These are phyloP conservation scores for Sapajus apella DNA, from an alignment of 2,113 vertebrate genomes.

Conservation along the genomic window DNA sequence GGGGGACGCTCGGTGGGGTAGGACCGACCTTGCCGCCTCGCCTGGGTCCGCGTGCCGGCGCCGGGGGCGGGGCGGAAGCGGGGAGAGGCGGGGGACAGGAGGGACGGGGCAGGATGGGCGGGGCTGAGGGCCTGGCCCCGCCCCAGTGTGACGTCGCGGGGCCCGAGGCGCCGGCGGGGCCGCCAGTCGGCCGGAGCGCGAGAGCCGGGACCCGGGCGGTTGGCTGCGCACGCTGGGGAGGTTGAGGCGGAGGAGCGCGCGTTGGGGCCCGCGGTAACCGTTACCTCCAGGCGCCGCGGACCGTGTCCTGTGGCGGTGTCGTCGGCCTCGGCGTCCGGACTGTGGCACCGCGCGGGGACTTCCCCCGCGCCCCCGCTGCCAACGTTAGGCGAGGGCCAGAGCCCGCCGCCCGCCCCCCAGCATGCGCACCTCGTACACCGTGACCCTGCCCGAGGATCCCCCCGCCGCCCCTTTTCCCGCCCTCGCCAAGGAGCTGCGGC, in stretches of 20 bases:
- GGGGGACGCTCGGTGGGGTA: rapidly evolving
- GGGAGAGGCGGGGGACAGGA: too few species aligned
- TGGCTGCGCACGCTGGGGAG: constrained; percentile 46
- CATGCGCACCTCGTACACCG: constrained; percentile 94
- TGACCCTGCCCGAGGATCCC: constrained; percentile 90
- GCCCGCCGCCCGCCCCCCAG: constrained; percentile 82
- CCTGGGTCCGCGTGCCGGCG: not conserved
- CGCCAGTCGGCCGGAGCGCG: not conserved
- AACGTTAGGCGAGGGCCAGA: constrained; percentile 72
- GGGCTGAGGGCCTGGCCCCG: not conserved
- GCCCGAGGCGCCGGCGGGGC: not conserved
- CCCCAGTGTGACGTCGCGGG: constrained; percentile 63
- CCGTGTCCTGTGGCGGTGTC: constrained; percentile 28
- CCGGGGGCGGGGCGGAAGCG: not conserved
- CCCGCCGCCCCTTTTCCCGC: constrained; percentile 85
- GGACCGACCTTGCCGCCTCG: not conserved
- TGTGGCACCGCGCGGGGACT: constrained; percentile 39
- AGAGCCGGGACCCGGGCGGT: not conserved
- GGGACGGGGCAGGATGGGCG: not conserved
- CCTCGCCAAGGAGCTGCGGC: constrained; percentile 87
- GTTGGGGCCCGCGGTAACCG: constrained; percentile 17
- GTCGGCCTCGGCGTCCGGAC: constrained; percentile 2
- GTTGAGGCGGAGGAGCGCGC: constrained; percentile 37
- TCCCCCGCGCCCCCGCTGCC: constrained; percentile 11
- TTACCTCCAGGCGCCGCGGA: constrained; percentile 35